These are phyloP conservation scores for Rhabdomys pumilio DNA, from an alignment of 2,797 vertebrate species.

Conservation along the genomic window DNA sequence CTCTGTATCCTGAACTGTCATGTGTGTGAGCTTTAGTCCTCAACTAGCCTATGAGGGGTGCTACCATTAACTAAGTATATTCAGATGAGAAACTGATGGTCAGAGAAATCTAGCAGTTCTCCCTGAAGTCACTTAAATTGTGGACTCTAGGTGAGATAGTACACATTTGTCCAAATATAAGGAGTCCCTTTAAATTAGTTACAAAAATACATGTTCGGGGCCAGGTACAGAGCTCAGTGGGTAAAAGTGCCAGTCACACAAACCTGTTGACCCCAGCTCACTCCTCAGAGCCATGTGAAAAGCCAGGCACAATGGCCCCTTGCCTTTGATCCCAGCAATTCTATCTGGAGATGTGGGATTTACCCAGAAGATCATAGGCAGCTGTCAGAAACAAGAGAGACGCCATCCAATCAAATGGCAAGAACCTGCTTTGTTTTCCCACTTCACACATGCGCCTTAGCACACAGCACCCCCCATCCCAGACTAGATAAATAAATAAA, in stretches of 20 bases:
- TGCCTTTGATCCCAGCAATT: not conserved
- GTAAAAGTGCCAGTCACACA: not conserved
- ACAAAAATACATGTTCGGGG: not conserved
- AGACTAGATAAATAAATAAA: not conserved
- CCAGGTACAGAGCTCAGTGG: not conserved
- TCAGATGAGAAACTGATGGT: slow-evolving; percentile 28
- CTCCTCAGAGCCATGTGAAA: no score
- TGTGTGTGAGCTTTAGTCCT: not conserved
- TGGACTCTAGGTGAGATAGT: slow-evolving; percentile 20
- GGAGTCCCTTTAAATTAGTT: not conserved
- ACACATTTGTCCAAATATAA: slow-evolving; percentile 23
- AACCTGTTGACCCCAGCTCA: no score
- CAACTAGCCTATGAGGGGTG: not conserved
- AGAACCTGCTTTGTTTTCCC: not conserved
- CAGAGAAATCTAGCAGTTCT: not conserved
- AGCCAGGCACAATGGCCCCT: not conserved
- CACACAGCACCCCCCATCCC: no score
- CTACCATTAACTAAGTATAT: not conserved
- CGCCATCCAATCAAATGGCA: not conserved
- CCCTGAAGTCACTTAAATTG: not conserved
- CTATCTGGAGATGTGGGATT: not conserved
- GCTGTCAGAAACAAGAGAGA: not conserved
- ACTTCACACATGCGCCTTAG: not conserved
- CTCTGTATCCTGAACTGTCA: not conserved
- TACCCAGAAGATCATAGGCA: not conserved